Percentiles rank a stretch among this genome's conserved stretches.
Evolutionary conservation across 2,888 invertebrate genomes (phyloP).

Genomic region (Micropterix aruncella): DNA sequence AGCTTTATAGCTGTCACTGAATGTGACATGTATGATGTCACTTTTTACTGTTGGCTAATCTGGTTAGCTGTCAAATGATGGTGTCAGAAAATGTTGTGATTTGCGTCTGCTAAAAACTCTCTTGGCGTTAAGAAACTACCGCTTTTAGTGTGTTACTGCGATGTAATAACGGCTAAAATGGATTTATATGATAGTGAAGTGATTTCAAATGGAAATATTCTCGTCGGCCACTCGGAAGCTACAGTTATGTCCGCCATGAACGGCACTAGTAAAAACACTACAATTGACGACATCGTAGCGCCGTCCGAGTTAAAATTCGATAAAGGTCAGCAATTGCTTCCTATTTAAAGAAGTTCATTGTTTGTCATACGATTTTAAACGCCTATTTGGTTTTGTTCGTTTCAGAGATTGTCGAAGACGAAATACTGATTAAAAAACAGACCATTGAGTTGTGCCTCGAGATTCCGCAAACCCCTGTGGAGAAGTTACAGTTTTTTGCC

Average conservation of each 20-base stretch:
- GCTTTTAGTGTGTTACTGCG: no score
- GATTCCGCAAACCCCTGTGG: conserved; percentile 29
- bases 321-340: conserved; percentile 51
- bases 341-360: no score
- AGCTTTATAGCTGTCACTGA: no score
- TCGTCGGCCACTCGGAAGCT: not conserved
- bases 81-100: no score
- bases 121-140: no score
- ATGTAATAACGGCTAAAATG: not conserved
- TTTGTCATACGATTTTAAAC: no score
- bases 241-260: not conserved
- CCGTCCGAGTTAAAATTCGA: conserved; percentile 56
- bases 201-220: not conserved
- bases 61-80: no score
- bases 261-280: not conserved
- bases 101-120: no score
- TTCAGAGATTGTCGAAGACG: conserved; percentile 24
- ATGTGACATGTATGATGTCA: no score
- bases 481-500: conserved; percentile 47
- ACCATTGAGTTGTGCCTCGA: conserved; percentile 43
- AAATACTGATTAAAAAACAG: conserved; percentile 43
- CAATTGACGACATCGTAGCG: conserved; percentile 39
- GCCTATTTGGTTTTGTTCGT: conserved; percentile 6
- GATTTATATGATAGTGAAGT: not conserved
- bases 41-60: no score